These are phyloP conservation scores for Sylvia atricapilla DNA, from an alignment of 2,113 vertebrate genomes.

Conservation along the genomic window DNA sequence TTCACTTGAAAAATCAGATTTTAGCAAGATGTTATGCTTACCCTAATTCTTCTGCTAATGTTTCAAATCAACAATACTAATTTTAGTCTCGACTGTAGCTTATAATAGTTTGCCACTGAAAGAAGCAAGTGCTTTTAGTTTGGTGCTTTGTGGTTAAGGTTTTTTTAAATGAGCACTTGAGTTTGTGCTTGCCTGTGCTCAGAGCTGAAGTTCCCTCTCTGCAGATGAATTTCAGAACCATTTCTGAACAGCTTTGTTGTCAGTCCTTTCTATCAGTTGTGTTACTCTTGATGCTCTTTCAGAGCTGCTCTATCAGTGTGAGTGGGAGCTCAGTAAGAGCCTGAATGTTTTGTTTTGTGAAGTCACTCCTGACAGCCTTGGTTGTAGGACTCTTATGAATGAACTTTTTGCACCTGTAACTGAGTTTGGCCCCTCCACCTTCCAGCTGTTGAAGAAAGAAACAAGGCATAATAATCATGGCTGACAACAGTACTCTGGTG, in stretches of 20 bases:
- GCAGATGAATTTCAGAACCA: background rate
- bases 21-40: background rate
- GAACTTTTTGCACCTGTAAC: background rate
- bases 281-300: background rate
- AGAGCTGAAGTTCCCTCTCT: background rate
- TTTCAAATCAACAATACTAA: background rate
- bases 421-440: background rate
- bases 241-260: background rate
- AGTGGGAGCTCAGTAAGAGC: background rate
- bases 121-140: background rate
- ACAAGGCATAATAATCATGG: conserved; percentile 72
- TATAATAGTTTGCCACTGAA: background rate
- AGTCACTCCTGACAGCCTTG: background rate
- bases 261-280: background rate
- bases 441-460: conserved; percentile 40
- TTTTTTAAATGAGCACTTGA: background rate
- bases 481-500: conserved; percentile 81
- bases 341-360: background rate
- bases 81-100: background rate
- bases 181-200: background rate
- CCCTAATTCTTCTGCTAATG: background rate
- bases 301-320: background rate
- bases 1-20: background rate
- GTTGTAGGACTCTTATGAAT: background rate
- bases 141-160: background rate